Conservation (phyloP, 2,797 vertebrate genomes). For the Apogon talboti region DNA sequence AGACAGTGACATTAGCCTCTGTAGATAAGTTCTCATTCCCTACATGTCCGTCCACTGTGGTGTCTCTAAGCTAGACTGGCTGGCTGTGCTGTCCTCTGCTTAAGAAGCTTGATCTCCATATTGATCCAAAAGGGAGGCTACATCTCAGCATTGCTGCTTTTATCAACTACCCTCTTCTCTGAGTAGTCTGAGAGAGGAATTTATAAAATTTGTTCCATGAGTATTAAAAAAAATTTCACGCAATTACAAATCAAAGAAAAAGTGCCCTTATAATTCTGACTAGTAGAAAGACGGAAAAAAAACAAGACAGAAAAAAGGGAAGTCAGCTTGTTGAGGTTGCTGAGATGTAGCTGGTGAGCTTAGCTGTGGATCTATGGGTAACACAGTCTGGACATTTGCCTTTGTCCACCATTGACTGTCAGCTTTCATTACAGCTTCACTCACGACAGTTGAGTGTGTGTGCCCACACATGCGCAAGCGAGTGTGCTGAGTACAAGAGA, state of each 20-base stretch:
- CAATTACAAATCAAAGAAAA: neutral
- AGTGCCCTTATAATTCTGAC: neutral
- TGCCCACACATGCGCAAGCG: constrained; percentile 5
- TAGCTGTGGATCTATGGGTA: constrained; percentile 55
- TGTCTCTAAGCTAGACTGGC: constrained; percentile 42
- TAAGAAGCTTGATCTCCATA: constrained; percentile 67
- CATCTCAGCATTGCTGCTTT: constrained; percentile 53
- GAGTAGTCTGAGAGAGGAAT: neutral
- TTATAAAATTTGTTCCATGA: neutral
- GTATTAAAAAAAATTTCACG: neutral
- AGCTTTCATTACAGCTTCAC: constrained; percentile 62
- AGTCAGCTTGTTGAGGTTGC: constrained; percentile 16
- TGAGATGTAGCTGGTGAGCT: constrained; percentile 49
- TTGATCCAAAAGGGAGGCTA: constrained; percentile 52
- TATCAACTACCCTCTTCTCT: neutral
- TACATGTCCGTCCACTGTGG: constrained; percentile 43
- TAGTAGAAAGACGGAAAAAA: neutral
- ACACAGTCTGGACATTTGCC: constrained; percentile 44
- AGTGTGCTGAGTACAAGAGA: constrained; percentile 27
- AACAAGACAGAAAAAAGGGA: too few relatives aligned
- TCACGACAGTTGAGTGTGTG: constrained; percentile 27
- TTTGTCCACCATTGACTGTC: constrained; percentile 67
- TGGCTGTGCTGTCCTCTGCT: constrained; percentile 68
- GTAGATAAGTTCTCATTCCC: constrained; percentile 54
- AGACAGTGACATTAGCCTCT: constrained; percentile 20